Evolutionary conservation across 2,888 invertebrate genomes (phyloP).

Genomic region (Drosophila seclusa): DNA sequence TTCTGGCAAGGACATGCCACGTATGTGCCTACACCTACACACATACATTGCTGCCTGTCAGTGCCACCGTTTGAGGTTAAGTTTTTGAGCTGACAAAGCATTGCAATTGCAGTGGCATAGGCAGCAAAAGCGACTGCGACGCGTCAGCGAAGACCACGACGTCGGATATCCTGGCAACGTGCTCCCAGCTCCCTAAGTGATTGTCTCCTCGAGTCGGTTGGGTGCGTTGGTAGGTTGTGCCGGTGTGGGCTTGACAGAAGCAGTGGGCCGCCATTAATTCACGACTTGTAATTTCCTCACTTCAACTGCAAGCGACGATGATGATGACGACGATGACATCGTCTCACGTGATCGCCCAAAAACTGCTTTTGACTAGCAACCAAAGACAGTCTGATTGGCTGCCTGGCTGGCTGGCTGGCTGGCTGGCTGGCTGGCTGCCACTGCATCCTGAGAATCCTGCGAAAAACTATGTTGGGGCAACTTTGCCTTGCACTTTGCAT

Average conservation of each 20-base stretch:
- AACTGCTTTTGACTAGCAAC: slow-evolving; percentile 78
- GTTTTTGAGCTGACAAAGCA: slow-evolving; percentile 79
- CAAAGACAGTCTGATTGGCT: slow-evolving; percentile 59
- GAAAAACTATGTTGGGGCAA: slow-evolving; percentile 18
- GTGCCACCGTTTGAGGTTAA: slow-evolving; percentile 69
- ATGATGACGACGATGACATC: slow-evolving; percentile 36
- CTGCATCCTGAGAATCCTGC: slow-evolving; percentile 16
- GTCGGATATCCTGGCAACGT: slow-evolving; percentile 78
- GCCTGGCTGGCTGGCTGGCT: background rate
- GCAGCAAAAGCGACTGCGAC: slow-evolving; percentile 7
- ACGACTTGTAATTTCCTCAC: slow-evolving; percentile 84
- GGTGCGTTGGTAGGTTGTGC: slow-evolving; percentile 1
- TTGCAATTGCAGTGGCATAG: slow-evolving; percentile 62
- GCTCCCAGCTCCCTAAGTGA: slow-evolving; percentile 60
- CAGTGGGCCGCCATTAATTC: slow-evolving; percentile 79
- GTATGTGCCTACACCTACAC: slow-evolving; percentile 36
- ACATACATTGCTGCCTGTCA: slow-evolving; percentile 37
- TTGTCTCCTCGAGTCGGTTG: slow-evolving; percentile 41
- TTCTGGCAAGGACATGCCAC: slow-evolving; percentile 48
- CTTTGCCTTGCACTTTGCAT: slow-evolving; percentile 60
- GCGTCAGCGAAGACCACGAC: slow-evolving; percentile 59
- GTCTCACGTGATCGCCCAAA: slow-evolving; percentile 41
- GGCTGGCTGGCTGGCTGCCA: slow-evolving; percentile 1
- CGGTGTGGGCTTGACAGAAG: slow-evolving; percentile 1
- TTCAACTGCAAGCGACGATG: slow-evolving; percentile 69